Conservation (phyloP, 2,113 vertebrate species). For the Daphoenositta chrysoptera region DNA sequence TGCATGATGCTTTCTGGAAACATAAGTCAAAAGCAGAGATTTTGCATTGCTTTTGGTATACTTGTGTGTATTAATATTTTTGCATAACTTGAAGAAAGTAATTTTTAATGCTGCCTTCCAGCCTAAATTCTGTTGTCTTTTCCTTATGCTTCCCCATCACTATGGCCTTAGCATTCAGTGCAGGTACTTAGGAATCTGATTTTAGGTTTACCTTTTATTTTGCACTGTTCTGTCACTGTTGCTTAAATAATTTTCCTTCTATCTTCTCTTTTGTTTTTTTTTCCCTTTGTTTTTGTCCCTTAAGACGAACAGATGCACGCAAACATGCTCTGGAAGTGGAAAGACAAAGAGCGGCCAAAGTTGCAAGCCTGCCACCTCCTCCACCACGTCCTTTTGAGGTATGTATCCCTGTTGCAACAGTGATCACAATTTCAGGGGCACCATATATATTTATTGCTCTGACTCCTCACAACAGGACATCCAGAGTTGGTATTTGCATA, state of each 20-base stretch:
- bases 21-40: background rate
- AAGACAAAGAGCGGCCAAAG: constrained; percentile 83
- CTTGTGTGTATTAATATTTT: background rate
- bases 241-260: background rate
- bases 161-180: background rate
- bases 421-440: background rate
- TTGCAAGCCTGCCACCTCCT: constrained; percentile 83
- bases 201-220: background rate
- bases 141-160: background rate
- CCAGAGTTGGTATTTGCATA: background rate
- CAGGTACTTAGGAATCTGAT: background rate
- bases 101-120: background rate
- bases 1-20: background rate
- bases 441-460: background rate
- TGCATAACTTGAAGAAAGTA: background rate
- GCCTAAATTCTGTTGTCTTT: background rate
- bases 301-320: constrained; percentile 79
- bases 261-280: background rate
- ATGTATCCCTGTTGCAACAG: background rate
- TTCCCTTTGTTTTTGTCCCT: background rate
- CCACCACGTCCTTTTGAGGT: constrained; percentile 81
- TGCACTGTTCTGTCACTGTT: background rate
- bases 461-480: background rate
- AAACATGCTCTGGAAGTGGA: constrained; percentile 83
- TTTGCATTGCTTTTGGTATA: background rate